Percentiles rank a stretch among this genome's conserved stretches.
These are phyloP conservation scores for Otus sunia DNA, from an alignment of 2,113 vertebrate species.

Conservation along the genomic window DNA sequence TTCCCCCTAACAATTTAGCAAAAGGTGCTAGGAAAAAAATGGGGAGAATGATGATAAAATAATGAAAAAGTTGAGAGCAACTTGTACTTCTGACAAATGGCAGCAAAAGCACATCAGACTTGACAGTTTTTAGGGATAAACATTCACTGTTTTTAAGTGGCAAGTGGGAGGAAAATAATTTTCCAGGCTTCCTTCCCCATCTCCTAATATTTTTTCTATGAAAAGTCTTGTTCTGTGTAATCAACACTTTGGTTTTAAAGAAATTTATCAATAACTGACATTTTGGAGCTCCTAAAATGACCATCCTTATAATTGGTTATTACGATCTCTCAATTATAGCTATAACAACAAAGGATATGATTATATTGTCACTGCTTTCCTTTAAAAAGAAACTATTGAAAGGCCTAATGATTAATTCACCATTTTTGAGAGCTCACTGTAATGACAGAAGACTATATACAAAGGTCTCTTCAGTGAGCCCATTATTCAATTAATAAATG, in stretches of 20 bases:
- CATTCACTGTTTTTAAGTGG: constrained; percentile 45
- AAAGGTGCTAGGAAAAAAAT: background rate
- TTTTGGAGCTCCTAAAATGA: constrained; percentile 60
- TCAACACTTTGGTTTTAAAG: constrained; percentile 26
- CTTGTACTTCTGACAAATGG: constrained; percentile 39
- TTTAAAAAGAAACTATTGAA: constrained; percentile 73
- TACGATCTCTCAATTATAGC: constrained; percentile 65
- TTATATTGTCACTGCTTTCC: constrained; percentile 67
- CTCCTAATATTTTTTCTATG: constrained; percentile 24
- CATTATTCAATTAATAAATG: constrained; percentile 77
- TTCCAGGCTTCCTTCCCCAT: constrained; percentile 2
- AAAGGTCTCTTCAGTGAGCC: constrained; percentile 70
- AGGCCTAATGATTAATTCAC: constrained; percentile 76
- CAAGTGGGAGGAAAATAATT: constrained; percentile 63
- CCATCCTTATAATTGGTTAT: constrained; percentile 67
- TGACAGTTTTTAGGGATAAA: constrained; percentile 62
- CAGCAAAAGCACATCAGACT: constrained; percentile 61
- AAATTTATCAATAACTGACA: constrained; percentile 34
- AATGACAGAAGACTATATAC: constrained; percentile 63
- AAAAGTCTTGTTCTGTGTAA: background rate
- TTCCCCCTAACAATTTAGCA: background rate
- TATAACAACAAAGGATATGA: constrained; percentile 60
- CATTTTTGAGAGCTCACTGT: constrained; percentile 68
- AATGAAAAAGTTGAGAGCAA: constrained; percentile 44
- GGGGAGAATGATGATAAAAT: constrained; percentile 36